A percentile compares a stretch with the other conserved stretches of the same genome.
Evolutionary conservation across 2,888 invertebrate species (phyloP).

Genomic region (Conistra vaccinii): DNA sequence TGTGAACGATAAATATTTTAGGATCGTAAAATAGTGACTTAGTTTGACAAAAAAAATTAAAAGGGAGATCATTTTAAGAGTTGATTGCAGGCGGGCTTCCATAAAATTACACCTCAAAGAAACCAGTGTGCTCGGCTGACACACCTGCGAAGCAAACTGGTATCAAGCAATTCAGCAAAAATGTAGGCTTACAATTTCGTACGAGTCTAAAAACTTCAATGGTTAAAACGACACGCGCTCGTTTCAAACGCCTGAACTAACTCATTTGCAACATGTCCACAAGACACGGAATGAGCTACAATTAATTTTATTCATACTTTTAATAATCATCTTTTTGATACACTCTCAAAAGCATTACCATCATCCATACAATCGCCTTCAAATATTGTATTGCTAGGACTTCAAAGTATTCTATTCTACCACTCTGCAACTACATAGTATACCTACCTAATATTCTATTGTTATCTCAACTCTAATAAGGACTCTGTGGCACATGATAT

Average conservation of each 20-base stretch:
- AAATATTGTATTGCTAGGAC: neutral
- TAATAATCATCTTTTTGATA: neutral
- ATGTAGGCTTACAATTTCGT: neutral
- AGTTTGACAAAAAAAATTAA: too few relatives aligned
- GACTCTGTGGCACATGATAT: neutral
- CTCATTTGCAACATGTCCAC: constrained; percentile 1
- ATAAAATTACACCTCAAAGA: neutral
- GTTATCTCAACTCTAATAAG: neutral
- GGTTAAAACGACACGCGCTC: neutral
- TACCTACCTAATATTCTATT: neutral
- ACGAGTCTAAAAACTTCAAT: neutral
- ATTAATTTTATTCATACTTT: neutral
- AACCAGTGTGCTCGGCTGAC: neutral
- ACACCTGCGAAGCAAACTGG: neutral
- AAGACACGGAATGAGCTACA: neutral
- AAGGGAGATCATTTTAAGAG: neutral
- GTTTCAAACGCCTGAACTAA: constrained; percentile 16
- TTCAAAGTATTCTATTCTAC: neutral
- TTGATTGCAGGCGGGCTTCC: neutral
- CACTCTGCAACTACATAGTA: neutral
- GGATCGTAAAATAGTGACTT: neutral
- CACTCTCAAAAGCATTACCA: neutral
- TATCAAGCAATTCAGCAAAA: neutral
- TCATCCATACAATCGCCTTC: neutral
- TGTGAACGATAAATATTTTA: neutral